A percentile compares a stretch with the other conserved stretches of the same genome.
These are phyloP conservation scores for Anaspis maculata DNA, from an alignment of 2,888 invertebrate genomes.

Conservation along the genomic window DNA sequence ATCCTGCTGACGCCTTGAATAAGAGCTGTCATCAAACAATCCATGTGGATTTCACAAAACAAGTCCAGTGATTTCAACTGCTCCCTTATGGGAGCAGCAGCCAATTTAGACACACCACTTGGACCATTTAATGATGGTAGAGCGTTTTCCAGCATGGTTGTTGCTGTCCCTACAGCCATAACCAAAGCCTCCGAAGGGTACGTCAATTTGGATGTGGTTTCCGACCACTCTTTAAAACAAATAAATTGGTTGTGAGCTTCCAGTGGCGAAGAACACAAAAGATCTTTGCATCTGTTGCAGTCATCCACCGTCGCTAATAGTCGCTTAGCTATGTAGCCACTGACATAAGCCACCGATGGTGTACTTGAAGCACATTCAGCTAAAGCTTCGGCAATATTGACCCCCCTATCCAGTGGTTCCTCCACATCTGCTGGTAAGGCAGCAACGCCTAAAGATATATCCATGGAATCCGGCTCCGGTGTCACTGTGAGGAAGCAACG, in stretches of 20 bases:
- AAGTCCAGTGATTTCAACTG: too few relatives aligned
- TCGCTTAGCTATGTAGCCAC: neutral
- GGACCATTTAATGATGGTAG: too few relatives aligned
- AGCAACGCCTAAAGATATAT: neutral
- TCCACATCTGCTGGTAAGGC: neutral
- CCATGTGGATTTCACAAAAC: too few relatives aligned
- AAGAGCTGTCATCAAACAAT: too few relatives aligned
- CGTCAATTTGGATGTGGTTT: neutral
- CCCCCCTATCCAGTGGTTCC: neutral
- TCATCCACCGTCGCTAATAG: too few relatives aligned
- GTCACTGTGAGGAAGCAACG: neutral
- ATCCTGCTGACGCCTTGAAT: too few relatives aligned
- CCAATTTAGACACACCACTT: too few relatives aligned
- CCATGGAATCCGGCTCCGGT: too few relatives aligned
- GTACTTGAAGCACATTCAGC: neutral
- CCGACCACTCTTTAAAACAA: neutral
- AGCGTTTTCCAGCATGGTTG: too few relatives aligned
- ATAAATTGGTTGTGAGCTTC: neutral
- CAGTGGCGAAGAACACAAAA: neutral
- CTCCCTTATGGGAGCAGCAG: too few relatives aligned
- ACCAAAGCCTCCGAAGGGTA: neutral
- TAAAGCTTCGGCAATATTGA: neutral
- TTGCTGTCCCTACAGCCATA: neutral
- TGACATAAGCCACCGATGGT: neutral
- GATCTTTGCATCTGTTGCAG: neutral